A percentile compares a stretch with the other conserved stretches of the same genome.
Evolutionary conservation across 2,113 vertebrate genomes (phyloP).

Genomic region (Ibidorhyncha struthersii): DNA sequence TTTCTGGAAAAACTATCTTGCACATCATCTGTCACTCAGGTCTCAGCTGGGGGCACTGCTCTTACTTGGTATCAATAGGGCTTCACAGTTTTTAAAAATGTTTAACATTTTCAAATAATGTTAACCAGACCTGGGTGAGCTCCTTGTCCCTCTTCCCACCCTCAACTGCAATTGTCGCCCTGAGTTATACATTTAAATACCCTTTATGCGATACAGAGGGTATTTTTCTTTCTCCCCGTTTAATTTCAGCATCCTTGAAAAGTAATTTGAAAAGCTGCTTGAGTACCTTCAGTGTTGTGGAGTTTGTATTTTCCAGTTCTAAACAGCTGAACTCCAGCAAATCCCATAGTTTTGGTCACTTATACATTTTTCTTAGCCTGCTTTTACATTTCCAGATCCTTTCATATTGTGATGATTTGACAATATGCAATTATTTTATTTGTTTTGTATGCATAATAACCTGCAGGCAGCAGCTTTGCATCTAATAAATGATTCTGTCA

Average conservation of each 20-base stretch:
- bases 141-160: rapidly evolving
- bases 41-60: not conserved
- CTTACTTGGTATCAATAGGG: not conserved
- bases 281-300: not conserved
- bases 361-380: not conserved
- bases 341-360: not conserved
- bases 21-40: not conserved
- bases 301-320: not conserved
- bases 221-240: not conserved
- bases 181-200: not conserved
- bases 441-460: not conserved
- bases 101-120: not conserved
- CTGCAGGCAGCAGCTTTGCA: not conserved
- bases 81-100: not conserved
- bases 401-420: not conserved
- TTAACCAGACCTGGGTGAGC: not conserved
- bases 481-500: constrained; percentile 16
- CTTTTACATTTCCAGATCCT: not conserved
- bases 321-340: not conserved
- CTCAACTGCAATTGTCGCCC: not conserved
- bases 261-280: not conserved
- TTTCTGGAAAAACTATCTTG: not conserved
- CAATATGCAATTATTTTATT: constrained; percentile 20
- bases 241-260: not conserved
- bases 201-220: not conserved